These are phyloP conservation scores for Oostethus manadensis DNA, from an alignment of 2,113 vertebrate species.

Conservation along the genomic window DNA sequence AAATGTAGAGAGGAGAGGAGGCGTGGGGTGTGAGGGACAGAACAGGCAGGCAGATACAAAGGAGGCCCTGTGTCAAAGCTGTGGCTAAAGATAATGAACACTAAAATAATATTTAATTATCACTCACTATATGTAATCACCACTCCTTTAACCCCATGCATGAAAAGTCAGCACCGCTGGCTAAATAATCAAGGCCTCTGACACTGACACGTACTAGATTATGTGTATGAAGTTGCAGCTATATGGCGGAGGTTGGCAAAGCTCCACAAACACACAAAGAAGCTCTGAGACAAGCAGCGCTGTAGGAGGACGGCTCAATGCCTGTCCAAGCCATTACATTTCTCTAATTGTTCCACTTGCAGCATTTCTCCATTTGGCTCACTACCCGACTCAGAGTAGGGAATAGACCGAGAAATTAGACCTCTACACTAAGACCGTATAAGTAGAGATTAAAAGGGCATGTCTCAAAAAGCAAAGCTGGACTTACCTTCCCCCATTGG, in stretches of 20 bases:
- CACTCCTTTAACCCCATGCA: constrained; percentile 7
- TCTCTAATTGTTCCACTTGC: constrained; percentile 46
- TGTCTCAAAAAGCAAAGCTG: neutral
- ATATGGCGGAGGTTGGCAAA: constrained; percentile 37
- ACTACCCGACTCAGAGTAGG: neutral
- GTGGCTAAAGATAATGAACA: constrained; percentile 51
- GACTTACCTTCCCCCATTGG: constrained; percentile 78
- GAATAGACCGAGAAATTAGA: constrained; percentile 21
- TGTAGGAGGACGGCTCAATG: constrained; percentile 51
- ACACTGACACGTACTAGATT: constrained; percentile 46
- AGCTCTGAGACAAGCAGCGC: constrained; percentile 50
- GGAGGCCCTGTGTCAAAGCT: constrained; percentile 53
- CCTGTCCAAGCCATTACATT: constrained; percentile 44
- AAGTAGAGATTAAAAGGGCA: constrained; percentile 3
- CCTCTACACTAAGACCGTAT: constrained; percentile 15
- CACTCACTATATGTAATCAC: constrained; percentile 15
- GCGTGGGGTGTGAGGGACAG: constrained; percentile 30
- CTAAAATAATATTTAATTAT: constrained; percentile 60
- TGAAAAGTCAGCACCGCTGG: constrained; percentile 43
- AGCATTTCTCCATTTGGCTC: constrained; percentile 45
- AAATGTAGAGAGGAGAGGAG: constrained; percentile 49
- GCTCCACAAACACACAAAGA: constrained; percentile 60
- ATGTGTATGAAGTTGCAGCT: constrained; percentile 43
- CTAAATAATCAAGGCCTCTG: constrained; percentile 21
- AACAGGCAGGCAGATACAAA: constrained; percentile 59